Percentiles rank a stretch among this genome's conserved stretches.
These are phyloP conservation scores for Tigriopus japonicus DNA, from an alignment of 1,140 invertebrate genomes.

Conservation along the genomic window DNA sequence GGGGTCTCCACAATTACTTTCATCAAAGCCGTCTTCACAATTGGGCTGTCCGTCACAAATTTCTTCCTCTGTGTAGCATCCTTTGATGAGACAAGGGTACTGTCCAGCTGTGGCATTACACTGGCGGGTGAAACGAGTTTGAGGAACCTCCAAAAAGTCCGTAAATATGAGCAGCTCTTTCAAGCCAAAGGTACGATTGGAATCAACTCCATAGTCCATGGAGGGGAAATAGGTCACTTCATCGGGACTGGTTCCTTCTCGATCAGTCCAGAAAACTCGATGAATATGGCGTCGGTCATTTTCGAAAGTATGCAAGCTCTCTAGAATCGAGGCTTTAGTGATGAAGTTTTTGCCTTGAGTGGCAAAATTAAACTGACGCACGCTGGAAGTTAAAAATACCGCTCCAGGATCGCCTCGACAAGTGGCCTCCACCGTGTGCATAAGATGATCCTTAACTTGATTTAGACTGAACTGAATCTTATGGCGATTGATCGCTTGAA, in stretches of 20 bases:
- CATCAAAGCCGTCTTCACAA: constrained; percentile 23
- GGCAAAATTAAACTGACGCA: constrained; percentile 22
- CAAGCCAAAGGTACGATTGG: constrained; percentile 25
- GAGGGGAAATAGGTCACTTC: constrained; percentile 25
- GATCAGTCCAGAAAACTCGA: constrained; percentile 20
- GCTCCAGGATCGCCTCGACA: constrained; percentile 24
- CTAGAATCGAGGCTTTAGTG: constrained; percentile 23
- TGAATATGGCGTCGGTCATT: constrained; percentile 19
- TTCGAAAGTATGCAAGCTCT: constrained; percentile 25
- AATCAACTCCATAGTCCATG: constrained; percentile 25
- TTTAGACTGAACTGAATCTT: constrained; percentile 24
- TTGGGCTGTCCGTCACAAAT: constrained; percentile 25
- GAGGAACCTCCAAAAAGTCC: constrained; percentile 18
- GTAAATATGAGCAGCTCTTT: constrained; percentile 28
- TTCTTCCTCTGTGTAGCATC: constrained; percentile 22
- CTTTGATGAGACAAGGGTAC: constrained; percentile 20
- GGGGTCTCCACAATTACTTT: constrained; percentile 2
- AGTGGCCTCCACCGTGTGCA: constrained; percentile 25
- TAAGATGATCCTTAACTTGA: constrained; percentile 26
- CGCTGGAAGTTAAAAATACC: constrained; percentile 25
- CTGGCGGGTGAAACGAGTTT: constrained; percentile 14
- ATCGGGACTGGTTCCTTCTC: constrained; percentile 25
- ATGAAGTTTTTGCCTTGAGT: constrained; percentile 29
- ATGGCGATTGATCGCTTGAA: constrained; percentile 28
- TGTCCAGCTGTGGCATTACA: constrained; percentile 18